These are phyloP conservation scores for Xylocampa areola DNA, from an alignment of 2,888 invertebrate genomes.

Conservation along the genomic window DNA sequence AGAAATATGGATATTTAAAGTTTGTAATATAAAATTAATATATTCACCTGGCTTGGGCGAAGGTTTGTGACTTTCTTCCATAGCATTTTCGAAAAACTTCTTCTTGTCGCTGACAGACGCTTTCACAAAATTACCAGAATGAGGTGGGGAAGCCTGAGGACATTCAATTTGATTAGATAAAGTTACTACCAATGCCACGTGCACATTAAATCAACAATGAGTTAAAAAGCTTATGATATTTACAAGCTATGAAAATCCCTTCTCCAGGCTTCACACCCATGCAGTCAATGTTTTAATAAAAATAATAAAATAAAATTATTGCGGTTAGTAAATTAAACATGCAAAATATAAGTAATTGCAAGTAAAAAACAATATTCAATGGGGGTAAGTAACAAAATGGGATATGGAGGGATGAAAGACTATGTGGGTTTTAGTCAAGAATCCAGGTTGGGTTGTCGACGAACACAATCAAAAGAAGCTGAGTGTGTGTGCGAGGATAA, in stretches of 20 bases:
- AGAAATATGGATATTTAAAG: too few species aligned
- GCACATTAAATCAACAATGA: constrained; percentile 65
- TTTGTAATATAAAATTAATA: constrained; percentile 4
- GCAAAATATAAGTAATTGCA: constrained; percentile 87
- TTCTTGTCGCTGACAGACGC: constrained; percentile 98
- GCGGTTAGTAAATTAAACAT: constrained; percentile 79
- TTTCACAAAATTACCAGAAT: constrained; percentile 93
- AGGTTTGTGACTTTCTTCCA: constrained; percentile 97
- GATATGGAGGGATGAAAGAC: constrained; percentile 76
- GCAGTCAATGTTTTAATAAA: constrained; percentile 80
- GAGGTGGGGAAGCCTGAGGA: constrained; percentile 91
- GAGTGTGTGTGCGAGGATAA: constrained; percentile 81
- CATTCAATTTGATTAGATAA: constrained; percentile 54
- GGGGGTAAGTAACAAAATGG: constrained; percentile 79
- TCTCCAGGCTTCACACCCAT: constrained; percentile 86
- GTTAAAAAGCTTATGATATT: constrained; percentile 84
- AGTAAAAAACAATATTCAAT: constrained; percentile 76
- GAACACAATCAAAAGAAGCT: constrained; percentile 89
- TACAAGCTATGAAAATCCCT: constrained; percentile 83
- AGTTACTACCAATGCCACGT: constrained; percentile 24
- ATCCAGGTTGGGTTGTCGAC: constrained; percentile 80
- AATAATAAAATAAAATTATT: constrained; percentile 72
- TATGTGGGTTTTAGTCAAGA: constrained; percentile 77
- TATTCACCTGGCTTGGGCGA: constrained; percentile 94
- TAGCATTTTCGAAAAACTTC: constrained; percentile 98